Conservation (phyloP, 2,888 invertebrate genomes). For the Antheraea assamensis region DNA sequence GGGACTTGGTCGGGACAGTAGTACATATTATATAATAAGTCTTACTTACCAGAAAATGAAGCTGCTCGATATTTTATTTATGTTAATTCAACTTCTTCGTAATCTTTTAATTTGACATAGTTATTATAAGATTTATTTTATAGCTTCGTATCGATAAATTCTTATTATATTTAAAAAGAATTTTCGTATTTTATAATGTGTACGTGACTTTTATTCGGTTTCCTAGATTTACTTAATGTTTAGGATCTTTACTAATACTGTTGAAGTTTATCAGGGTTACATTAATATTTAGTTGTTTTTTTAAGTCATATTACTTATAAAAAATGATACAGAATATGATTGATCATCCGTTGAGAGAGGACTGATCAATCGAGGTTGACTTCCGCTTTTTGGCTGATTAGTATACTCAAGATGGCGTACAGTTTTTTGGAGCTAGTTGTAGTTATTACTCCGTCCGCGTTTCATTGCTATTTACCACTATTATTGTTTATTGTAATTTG, state of each 20-base stretch:
- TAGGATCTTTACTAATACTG: neutral
- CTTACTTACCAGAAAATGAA: neutral
- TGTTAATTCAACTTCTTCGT: neutral
- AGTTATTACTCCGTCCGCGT: too few relatives aligned
- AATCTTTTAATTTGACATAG: neutral
- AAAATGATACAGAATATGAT: too few relatives aligned
- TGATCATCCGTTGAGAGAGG: too few relatives aligned
- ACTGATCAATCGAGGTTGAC: too few relatives aligned
- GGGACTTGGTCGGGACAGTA: too few relatives aligned
- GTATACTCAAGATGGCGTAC: too few relatives aligned
- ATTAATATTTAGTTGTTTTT: neutral
- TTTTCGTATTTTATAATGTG: neutral
- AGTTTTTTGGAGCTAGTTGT: too few relatives aligned
- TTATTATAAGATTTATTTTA: neutral
- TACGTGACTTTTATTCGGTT: conserved; percentile 1
- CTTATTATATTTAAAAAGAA: neutral
- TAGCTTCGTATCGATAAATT: neutral
- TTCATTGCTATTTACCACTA: too few relatives aligned
- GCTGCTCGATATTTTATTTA: neutral
- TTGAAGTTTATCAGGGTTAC: neutral
- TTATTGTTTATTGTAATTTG: too few relatives aligned
- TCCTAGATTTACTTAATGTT: neutral
- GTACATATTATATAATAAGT: too few relatives aligned
- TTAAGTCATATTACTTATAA: too few relatives aligned
- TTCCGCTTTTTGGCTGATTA: too few relatives aligned